These are phyloP conservation scores for Hiodon alosoides DNA, from an alignment of 2,113 vertebrate genomes.

Conservation along the genomic window DNA sequence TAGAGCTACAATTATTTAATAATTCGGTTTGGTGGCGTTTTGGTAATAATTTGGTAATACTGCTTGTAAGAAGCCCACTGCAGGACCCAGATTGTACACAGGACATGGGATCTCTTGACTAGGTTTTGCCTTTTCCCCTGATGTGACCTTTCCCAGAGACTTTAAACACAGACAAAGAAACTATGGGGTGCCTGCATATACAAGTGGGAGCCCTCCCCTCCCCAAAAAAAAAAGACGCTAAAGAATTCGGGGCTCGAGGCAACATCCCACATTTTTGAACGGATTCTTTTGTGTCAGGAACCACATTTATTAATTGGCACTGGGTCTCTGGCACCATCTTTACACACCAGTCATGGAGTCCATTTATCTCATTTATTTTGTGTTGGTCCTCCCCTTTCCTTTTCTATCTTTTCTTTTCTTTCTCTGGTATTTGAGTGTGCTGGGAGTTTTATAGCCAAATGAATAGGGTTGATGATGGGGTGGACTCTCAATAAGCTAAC, in stretches of 20 bases:
- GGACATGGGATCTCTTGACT: background rate
- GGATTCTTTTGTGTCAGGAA: constrained; percentile 61
- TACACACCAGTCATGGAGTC: constrained; percentile 72
- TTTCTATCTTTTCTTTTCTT: constrained; percentile 54
- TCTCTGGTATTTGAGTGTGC: constrained; percentile 69
- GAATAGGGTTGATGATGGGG: constrained; percentile 63
- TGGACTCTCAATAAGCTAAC: constrained; percentile 61
- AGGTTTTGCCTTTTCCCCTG: constrained; percentile 37
- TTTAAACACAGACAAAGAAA: constrained; percentile 62
- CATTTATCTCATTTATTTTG: constrained; percentile 70
- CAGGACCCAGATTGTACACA: background rate
- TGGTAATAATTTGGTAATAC: background rate
- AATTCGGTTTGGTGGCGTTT: background rate
- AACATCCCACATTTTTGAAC: constrained; percentile 52
- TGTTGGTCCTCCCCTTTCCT: constrained; percentile 54
- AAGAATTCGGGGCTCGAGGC: constrained; percentile 48
- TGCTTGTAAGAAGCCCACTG: constrained; percentile 13
- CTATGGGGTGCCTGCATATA: constrained; percentile 59
- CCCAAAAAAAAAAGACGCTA: constrained; percentile 28
- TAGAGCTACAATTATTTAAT: too few relatives aligned
- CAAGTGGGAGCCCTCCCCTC: constrained; percentile 55
- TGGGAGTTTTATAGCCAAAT: constrained; percentile 63
- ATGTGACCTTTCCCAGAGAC: constrained; percentile 70
- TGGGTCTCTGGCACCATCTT: constrained; percentile 66
- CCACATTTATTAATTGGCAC: constrained; percentile 74